Base-by-base conservation (phyloP, 30 jellyfish, hydroid and myxozoan species). In the Nemopilema nomurai region DNA sequence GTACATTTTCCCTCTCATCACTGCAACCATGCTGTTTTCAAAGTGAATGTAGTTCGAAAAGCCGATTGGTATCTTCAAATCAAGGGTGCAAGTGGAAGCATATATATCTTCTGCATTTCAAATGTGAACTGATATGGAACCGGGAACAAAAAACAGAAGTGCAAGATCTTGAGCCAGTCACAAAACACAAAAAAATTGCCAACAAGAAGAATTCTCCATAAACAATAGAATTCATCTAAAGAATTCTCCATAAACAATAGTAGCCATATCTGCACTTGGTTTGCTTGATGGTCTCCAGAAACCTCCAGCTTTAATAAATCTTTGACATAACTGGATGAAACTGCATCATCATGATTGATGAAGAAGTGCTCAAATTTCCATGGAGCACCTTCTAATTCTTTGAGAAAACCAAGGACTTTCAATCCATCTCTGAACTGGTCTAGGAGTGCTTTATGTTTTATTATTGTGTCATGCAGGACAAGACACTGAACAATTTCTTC, bases 401-500 rank as follows among this genome's bases (percentile, higher is more conserved):
- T 69, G 62, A 69, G 79, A 9, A 69, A 69, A 28, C 79, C 79
- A 69, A 69, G 62, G 62, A 69, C 28, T 51, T 69, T 69, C 51
- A 69, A 69, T 13, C 79, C 79, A 69, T 69, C 51, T 69, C 79
- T 69, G 57, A 69, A 69, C 28, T 69, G 79, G 79, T 69, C 79
- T 24, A 69, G 79, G 16, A 24, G 20, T 3, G 79, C 79, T 69
- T 69, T 69, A 69, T 69, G 79, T 20, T 69, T 69, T 69, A 69
- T 69, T 1, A 69, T 69, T 69, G 79, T 69, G 79, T 69, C 79
- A 69, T 69, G 79, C 62, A 69, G 62, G 79, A 28, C 62, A 69
- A 69, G 79, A 51, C 79, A 69, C 79, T 69, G 79, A 69, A 69
- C 79, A 69, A 69, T 20, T 69, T 69, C 62, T 67, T 69, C 79